Evolutionary conservation across 2,113 vertebrate species (phyloP), one percentile per base, ranked within the genome.

Genomic region (Macrotus californicus): DNA sequence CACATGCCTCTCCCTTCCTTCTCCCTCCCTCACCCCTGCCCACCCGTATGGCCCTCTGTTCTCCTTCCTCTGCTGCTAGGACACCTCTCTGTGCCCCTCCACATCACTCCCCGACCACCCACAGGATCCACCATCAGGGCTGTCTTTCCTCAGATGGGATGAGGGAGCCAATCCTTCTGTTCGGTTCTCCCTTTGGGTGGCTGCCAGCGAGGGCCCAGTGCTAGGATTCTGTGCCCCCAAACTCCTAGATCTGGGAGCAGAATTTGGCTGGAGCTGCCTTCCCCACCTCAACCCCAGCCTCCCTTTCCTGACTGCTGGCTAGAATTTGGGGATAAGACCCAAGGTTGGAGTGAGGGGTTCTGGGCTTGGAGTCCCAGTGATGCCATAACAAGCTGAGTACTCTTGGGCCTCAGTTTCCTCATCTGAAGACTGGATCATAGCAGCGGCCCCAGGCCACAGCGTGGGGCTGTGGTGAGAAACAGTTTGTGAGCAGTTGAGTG

Each of bases 1-100:
- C 77, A 59, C 89, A 41, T 1, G 54, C 95, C 95, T 90, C 80
- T n/a, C n/a, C n/a, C n/a, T n/a, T 41, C 87, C 81, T 93, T 89
- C 90, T 87, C 95, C 76, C 95, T 89, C 83, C 79, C 66, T 90
- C 2, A 0, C 87, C 91, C 89, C 89, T 86, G 73, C 61, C 67
- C 48, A 54, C 81, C 59, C 84, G 31, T 2, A 2, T 0, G 34
- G 54, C n/a, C 73, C 91, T 85, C 73, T 46, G 4, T 36, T 24
- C 39, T 24, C 75, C 43, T 59, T 39, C 21, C 48, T 83, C n/a
- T 1, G 26, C 24, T 64, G 16, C 22, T 29, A 19, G 18, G 11
- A 19, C 54, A 80, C 12, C 2, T 56, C 50, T 22, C 43, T 13
- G 24, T 16, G 56, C 12, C 64, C 16, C 46, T 79, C 56, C 8